Evolutionary conservation across 2,888 invertebrate species (phyloP), one percentile per base, ranked within the genome.

Genomic region (Apamea crenata): DNA sequence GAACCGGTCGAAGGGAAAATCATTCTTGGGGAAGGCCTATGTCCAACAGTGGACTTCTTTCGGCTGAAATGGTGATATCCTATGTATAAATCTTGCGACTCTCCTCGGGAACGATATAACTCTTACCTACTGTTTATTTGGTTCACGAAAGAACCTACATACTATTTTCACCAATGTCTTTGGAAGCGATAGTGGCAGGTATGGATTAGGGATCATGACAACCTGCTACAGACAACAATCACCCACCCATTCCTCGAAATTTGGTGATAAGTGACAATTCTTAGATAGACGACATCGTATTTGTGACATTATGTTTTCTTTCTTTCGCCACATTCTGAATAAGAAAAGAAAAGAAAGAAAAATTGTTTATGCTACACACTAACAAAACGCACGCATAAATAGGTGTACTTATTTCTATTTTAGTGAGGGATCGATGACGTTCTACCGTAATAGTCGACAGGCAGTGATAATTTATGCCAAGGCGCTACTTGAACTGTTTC

Each of bases 331-430:
- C n/a, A 68, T 63, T 72, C 59, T 44, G 18, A 50, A 18, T 50
- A 50, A 18, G 50, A 18, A 50, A 18, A 50, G 50, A 50, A 50
- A 50, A 50, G 18, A 50, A 50, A 6, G 6, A 50, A 50, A 50
- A 18, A 18, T 50, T 50, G 18, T 18, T 50, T 50, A 50, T 18
- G 18, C 25, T 25, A 56, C 56, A 25, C 25, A 56, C 56, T 25
- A 56, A 53, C 53, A 53, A 53, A 53, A 53, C 21, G 25, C 25
- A 10, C 3, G 1, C 56, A 10, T 56, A 56, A 72, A 53, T 80
- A 56, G 21, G 29, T 56, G 50, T 44, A 59, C 44, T 44, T 81
- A 44, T 67, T 81, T 74, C 29, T 81, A 81, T 81, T 74, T 74
- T 56, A 32, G 29, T 59, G 16, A 21, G 2, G 12, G 74, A 74